These are phyloP conservation scores for Gopherus evgoodei DNA, from an alignment of 2,113 vertebrate species.

Conservation along the genomic window DNA sequence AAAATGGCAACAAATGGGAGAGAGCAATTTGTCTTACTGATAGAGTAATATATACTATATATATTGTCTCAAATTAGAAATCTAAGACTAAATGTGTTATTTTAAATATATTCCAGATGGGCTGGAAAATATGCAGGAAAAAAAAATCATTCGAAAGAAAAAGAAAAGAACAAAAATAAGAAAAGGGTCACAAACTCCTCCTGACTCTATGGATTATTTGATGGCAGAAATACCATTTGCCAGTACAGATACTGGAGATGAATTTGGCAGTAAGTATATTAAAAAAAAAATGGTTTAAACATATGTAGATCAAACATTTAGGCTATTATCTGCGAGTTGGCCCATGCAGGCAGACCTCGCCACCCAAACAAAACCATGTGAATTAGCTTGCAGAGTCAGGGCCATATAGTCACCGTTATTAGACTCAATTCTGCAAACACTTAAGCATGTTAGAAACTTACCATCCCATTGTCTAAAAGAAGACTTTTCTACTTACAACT, in stretches of 20 bases:
- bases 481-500: background rate
- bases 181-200: conserved; percentile 31
- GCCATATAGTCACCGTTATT: background rate
- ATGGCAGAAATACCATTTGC: conserved; percentile 87
- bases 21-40: background rate
- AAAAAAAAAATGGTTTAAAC: background rate
- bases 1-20: background rate
- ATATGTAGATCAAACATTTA: too few relatives aligned
- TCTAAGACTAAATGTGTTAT: conserved; percentile 6
- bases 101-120: conserved; percentile 65
- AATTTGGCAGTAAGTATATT: conserved; percentile 79
- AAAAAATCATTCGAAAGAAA: conserved; percentile 39
- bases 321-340: background rate
- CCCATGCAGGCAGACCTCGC: background rate
- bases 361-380: background rate
- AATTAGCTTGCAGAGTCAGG: background rate
- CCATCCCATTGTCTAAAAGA: background rate
- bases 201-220: conserved; percentile 45
- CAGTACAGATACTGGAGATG: conserved; percentile 81
- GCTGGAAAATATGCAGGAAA: conserved; percentile 56
- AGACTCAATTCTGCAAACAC: background rate
- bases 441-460: background rate
- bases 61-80: conserved; percentile 8
- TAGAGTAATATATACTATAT: background rate
- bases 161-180: conserved; percentile 35